Conservation (phyloP, 2,888 invertebrate species). For the Ferrisia virgata region DNA sequence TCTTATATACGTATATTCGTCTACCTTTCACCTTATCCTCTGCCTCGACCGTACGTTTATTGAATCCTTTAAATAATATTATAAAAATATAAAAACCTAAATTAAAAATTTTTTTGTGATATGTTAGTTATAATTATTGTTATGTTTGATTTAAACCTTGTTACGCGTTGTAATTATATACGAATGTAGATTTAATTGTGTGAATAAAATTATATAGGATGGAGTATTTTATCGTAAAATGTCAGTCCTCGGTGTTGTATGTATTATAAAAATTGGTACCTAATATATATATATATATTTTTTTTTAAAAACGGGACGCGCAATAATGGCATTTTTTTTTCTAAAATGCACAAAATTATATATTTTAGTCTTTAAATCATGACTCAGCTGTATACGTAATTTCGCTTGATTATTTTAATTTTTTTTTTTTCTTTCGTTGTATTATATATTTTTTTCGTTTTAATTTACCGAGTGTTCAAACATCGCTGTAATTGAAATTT, state of each 20-base stretch:
- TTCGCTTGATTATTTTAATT: not conserved
- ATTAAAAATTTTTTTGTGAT: slow-evolving; percentile 14
- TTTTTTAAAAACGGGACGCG: not conserved
- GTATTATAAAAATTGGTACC: not conserved
- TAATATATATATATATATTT: not conserved
- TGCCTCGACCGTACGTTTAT: too few species aligned
- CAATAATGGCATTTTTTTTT: not conserved
- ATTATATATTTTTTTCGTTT: not conserved
- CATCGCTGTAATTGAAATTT: slow-evolving; percentile 18
- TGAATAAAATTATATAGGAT: not conserved
- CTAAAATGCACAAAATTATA: not conserved
- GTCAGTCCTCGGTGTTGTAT: not conserved
- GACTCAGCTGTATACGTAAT: slow-evolving; percentile 18
- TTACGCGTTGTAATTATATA: not conserved
- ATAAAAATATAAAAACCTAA: not conserved
- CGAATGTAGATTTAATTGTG: not conserved
- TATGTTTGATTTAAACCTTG: slow-evolving; percentile 22
- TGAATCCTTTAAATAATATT: not conserved
- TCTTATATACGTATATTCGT: not conserved
- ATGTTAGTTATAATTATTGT: slow-evolving; percentile 30
- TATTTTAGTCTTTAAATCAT: not conserved
- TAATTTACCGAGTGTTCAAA: slow-evolving; percentile 1
- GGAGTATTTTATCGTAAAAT: not conserved
- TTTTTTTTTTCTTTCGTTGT: not conserved
- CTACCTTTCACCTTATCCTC: not conserved